phyloP scores from a whole-genome alignment of 2,797 vertebrate genomes.

The Caiman crocodilus region DNA sequence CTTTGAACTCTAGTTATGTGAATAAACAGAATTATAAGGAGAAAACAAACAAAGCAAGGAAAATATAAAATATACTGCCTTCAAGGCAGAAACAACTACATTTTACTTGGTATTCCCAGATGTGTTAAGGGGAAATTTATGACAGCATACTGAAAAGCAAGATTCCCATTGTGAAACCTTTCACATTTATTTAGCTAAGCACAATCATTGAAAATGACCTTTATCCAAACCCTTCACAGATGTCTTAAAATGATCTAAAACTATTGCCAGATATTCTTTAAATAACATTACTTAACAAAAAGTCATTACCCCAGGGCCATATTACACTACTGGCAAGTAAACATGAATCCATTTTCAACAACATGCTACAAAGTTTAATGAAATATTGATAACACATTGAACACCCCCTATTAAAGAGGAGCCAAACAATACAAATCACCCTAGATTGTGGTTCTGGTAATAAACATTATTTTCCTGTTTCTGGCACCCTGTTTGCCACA shows the following conservation, averaged over 20 bases:
- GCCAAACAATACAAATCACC: constrained; percentile 58
- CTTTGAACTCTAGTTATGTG: constrained; percentile 75
- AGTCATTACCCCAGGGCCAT: constrained; percentile 78
- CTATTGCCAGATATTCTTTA: constrained; percentile 82
- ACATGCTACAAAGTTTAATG: constrained; percentile 67
- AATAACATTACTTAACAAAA: constrained; percentile 81
- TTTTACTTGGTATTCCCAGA: constrained; percentile 80
- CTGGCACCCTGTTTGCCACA: constrained; percentile 27
- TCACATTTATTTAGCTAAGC: constrained; percentile 83
- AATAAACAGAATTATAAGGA: constrained; percentile 80
- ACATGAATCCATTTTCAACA: constrained; percentile 77
- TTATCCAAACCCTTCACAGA: constrained; percentile 81
- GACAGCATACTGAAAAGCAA: constrained; percentile 80
- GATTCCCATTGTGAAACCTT: constrained; percentile 80
- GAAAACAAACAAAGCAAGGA: constrained; percentile 80
- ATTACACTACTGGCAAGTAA: constrained; percentile 77
- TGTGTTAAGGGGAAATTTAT: constrained; percentile 80
- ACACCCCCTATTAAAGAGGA: constrained; percentile 67
- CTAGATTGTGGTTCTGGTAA: constrained; percentile 44
- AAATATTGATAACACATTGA: constrained; percentile 78
- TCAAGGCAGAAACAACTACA: constrained; percentile 79
- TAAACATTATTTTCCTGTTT: constrained; percentile 29
- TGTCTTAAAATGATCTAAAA: constrained; percentile 84
- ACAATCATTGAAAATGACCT: constrained; percentile 84
- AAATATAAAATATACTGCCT: constrained; percentile 82